Evolutionary conservation across 1,140 invertebrate genomes (phyloP).

Genomic region (Drosophila obscura): DNA sequence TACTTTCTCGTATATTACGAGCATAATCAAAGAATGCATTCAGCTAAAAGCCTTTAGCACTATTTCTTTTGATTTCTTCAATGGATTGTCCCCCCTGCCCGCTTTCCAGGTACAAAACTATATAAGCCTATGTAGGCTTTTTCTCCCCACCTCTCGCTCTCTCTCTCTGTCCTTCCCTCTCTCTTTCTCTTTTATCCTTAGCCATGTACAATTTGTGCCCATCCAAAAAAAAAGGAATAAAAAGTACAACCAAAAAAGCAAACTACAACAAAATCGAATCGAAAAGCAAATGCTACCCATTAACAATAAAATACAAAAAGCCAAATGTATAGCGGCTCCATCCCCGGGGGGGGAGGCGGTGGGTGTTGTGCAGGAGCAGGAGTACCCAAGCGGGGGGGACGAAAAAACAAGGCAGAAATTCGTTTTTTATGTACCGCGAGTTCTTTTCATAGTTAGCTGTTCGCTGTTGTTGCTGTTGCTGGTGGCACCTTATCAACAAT

Average conservation of each 20-base stretch:
- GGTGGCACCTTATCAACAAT: constrained; percentile 77
- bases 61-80: constrained; percentile 9
- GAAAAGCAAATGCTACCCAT: constrained; percentile 65
- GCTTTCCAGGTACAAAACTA: too few relatives aligned
- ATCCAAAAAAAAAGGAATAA: constrained; percentile 40
- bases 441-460: constrained; percentile 48
- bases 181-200: not conserved
- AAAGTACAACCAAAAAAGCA: constrained; percentile 59
- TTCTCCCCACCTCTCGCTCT: not conserved
- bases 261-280: constrained; percentile 60
- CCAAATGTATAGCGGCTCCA: constrained; percentile 9
- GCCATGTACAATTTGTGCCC: constrained; percentile 27
- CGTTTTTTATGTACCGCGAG: constrained; percentile 63
- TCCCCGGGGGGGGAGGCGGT: constrained; percentile 16
- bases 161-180: too few relatives aligned
- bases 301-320: constrained; percentile 70
- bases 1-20: constrained; percentile 2
- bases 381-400: not conserved
- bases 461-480: constrained; percentile 45
- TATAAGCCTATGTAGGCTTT: constrained; percentile 14
- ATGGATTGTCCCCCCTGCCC: not conserved
- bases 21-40: not conserved
- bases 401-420: constrained; percentile 54
- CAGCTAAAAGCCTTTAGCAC: constrained; percentile 18
- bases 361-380: constrained; percentile 7